Base-by-base conservation (phyloP, 2,797 vertebrate genomes). In the Danionella dracula region DNA sequence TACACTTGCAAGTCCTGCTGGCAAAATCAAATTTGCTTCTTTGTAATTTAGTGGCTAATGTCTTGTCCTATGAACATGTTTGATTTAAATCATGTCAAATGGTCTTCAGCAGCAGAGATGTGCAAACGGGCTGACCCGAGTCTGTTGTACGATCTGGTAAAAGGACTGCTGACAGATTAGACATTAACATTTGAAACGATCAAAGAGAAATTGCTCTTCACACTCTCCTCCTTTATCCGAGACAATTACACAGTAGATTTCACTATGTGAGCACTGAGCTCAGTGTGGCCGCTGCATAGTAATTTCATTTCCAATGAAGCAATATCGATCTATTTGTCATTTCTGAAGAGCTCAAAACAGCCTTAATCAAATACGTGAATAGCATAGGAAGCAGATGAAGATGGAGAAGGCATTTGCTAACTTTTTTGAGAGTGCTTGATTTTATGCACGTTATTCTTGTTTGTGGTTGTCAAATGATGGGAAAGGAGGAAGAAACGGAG, bases 271-370 rank as follows among this genome's bases (percentile, higher is more conserved):
- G 55, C 34, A 50, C 55, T 40, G 46, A 44, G 41, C 46, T 44
- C 41, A 23, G 56, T 66, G 5, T 49, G 48, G 45, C 62, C 41
- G 34, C 60, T 76, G 74, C 70, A 76, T 70, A 73, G 74, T 70
- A 73, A 73, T 76, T 73, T 69, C 21, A 72, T 73, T 60, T 66
- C 40, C 46, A 45, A 63, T 44, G 68, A 69, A 76, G 70, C 66
- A 41, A 76, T 73, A 76, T 76, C 68, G 74, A 76, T 76, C 62
- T 76, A 59, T 76, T 76, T 76, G 71, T 72, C 66, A 67, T 72
- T 55, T 69, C 60, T 53, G 29, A 65, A 53, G 29, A 57, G 48
- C 57, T 38, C 59, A 56, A 53, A 76, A 49, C 51, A 48, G 63
- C 34, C 66, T 35, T 40, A 40, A 50, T 64, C 46, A 27, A 51